These are phyloP conservation scores for Cyclura pinguis DNA, from an alignment of 2,797 vertebrate genomes.

Conservation along the genomic window DNA sequence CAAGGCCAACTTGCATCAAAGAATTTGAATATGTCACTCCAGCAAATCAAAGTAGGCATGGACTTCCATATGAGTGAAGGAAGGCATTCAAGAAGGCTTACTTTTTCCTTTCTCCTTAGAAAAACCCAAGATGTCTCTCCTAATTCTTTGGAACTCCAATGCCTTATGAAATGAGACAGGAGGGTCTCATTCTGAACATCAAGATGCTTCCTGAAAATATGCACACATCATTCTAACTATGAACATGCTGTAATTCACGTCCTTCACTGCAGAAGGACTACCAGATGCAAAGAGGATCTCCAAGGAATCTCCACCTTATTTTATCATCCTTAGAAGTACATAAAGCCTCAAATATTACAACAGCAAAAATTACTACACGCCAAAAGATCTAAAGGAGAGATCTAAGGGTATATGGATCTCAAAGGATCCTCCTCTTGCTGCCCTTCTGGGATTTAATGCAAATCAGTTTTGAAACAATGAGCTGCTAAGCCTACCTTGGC, in stretches of 20 bases:
- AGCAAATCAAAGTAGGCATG: not conserved
- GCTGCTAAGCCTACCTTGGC: too few species aligned
- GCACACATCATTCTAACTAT: not conserved
- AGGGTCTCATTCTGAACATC: not conserved
- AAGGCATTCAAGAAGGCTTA: not conserved
- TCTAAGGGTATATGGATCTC: not conserved
- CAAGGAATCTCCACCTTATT: not conserved
- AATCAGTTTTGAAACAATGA: not conserved
- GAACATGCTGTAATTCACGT: not conserved
- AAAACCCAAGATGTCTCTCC: not conserved
- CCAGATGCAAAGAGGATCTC: not conserved
- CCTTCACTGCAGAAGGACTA: not conserved
- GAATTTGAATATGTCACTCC: not conserved
- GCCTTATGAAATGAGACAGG: not conserved
- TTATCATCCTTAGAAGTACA: not conserved
- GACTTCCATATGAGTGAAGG: not conserved
- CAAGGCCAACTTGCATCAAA: not conserved
- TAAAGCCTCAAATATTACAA: not conserved
- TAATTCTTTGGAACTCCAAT: not conserved
- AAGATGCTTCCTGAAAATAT: not conserved
- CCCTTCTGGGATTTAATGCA: not conserved
- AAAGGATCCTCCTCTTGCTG: not conserved
- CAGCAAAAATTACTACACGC: not conserved
- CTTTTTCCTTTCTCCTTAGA: not conserved
- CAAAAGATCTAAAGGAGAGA: not conserved